Evolutionary conservation across 1,140 invertebrate species (phyloP), one percentile per base, ranked within the genome.

Genomic region (Drosophila orena): DNA sequence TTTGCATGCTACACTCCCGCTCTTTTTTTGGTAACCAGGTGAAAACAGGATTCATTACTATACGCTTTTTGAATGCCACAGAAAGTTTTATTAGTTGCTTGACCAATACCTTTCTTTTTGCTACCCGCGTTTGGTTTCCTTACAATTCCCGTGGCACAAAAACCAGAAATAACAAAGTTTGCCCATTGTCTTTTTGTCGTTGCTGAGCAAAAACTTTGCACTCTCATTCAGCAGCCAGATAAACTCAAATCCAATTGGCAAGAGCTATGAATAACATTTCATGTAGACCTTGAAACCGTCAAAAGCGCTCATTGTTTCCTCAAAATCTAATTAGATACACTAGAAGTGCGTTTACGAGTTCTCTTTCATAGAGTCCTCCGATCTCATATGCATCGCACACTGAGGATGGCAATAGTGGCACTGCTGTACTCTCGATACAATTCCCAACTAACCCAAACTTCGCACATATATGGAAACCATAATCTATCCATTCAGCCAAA

Each of bases 31-130:
- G 4, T 5, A 24, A 24, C 22, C 68, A 73, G 70, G 70, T 73
- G 40, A 61, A 73, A 72, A 61, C 68, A 27, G 35, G 24, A 80
- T 54, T 56, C 56, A 37, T 17, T 60, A 58, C 59, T 58, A 43
- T 69, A 37, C 58, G 52, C 50, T 77, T 57, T 68, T 77, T 77
- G 59, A 64, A 79, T 72, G 66, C 62, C 65, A 50, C 62, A 61
- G 68, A 81, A 85, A 85, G 81, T 85, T 85, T 85, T 85, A 85
- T 80, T 85, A 80, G 73, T 86, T 86, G 77, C 75, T 74, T 64
- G 81, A 81, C 81, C 81, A 81, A 81, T 78, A 75, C 65, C 66
- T 61, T 40, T 42, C 44, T 56, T 24, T 55, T 20, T 54, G 35
- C 46, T 22, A 27, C 14, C 42, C 20, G 20, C 8, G 30, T 11